These are phyloP conservation scores for Ochropleura plecta DNA, from an alignment of 2,888 invertebrate genomes.

Conservation along the genomic window DNA sequence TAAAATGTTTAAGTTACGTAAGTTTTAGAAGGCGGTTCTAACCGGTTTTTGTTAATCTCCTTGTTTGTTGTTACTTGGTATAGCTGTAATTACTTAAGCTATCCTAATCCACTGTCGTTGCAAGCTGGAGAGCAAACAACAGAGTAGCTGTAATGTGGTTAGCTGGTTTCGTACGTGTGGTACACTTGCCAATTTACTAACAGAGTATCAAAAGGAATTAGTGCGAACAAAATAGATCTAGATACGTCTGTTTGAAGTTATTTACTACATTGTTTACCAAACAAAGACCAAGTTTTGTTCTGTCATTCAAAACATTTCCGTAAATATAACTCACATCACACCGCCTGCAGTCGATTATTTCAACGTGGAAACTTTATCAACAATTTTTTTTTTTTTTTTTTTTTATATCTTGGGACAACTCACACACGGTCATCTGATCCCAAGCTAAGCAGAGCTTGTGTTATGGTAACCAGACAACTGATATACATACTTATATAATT, in stretches of 20 bases:
- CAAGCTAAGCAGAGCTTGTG: too few relatives aligned
- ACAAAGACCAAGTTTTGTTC: slow-evolving; percentile 11
- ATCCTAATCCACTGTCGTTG: slow-evolving; percentile 57
- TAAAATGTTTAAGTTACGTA: slow-evolving; percentile 29
- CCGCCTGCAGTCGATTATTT: slow-evolving; percentile 18
- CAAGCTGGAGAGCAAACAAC: slow-evolving; percentile 60
- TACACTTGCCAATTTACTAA: slow-evolving; percentile 55
- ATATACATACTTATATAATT: too few relatives aligned
- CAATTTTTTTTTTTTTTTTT: too few relatives aligned
- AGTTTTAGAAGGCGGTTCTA: slow-evolving; percentile 34
- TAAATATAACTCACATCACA: slow-evolving; percentile 1
- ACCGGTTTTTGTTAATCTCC: slow-evolving; percentile 49
- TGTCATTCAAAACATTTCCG: slow-evolving; percentile 26
- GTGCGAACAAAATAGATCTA: slow-evolving; percentile 35
- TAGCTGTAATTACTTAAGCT: slow-evolving; percentile 64
- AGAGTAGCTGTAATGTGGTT: slow-evolving; percentile 52
- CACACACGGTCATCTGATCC: too few relatives aligned
- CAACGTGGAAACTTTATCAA: slow-evolving; percentile 17
- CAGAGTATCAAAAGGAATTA: slow-evolving; percentile 53
- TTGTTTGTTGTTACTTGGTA: slow-evolving; percentile 48
- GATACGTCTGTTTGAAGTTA: slow-evolving; percentile 10
- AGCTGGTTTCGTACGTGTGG: slow-evolving; percentile 55
- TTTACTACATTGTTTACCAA: slow-evolving; percentile 22
- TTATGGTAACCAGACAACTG: too few relatives aligned
- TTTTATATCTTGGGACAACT: too few relatives aligned